Conservation (phyloP, 2,113 vertebrate genomes). For the Cochlearius cochlearius region DNA sequence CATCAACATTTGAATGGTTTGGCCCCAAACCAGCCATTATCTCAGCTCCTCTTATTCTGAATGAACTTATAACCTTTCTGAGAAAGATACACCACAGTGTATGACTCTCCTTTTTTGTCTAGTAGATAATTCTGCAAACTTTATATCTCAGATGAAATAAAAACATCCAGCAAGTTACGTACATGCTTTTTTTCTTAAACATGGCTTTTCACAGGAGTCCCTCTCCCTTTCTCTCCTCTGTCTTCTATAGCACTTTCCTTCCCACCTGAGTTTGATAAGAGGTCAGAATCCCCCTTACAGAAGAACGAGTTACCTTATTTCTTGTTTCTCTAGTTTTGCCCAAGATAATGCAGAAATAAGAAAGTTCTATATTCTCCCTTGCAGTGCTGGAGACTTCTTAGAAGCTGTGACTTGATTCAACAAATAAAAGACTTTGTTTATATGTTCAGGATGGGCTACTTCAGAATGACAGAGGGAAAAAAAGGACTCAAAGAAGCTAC, state of each 20-base stretch:
- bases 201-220: neutral
- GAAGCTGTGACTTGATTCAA: neutral
- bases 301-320: neutral
- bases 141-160: neutral
- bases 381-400: neutral
- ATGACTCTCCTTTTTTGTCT: neutral
- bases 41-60: conserved; percentile 7
- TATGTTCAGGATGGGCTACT: neutral
- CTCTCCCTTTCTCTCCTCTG: neutral
- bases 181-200: neutral
- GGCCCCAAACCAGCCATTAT: conserved; percentile 26
- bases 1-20: neutral
- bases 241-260: neutral
- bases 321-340: neutral
- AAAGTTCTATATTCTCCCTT: neutral
- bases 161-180: neutral
- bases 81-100: neutral
- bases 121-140: neutral
- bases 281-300: neutral
- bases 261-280: neutral
- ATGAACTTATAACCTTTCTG: conserved; percentile 19
- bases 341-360: neutral
- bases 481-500: neutral
- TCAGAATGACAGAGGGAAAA: neutral
- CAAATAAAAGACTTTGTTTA: neutral